Percentiles rank a stretch among this genome's conserved stretches.
Evolutionary conservation across 1,140 invertebrate species (phyloP).

Genomic region (Drosophila neocordata): DNA sequence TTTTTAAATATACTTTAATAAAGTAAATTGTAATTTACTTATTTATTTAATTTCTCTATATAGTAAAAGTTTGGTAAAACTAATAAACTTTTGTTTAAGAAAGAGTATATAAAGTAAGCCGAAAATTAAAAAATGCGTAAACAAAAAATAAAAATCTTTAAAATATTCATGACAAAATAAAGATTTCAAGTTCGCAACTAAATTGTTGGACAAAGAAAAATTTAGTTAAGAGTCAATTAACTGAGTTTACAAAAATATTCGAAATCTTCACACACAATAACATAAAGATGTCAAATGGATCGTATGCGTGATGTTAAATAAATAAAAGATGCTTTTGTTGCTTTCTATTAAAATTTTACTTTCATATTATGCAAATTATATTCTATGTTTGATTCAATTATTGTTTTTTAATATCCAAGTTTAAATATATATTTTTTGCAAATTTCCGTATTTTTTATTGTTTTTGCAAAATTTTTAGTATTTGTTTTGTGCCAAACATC

Average conservation of each 20-base stretch:
- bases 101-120: neutral
- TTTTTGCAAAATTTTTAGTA: neutral
- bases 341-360: too few species aligned
- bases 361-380: too few species aligned
- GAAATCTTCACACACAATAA: neutral
- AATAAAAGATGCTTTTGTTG: neutral
- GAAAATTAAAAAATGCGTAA: constrained; percentile 39
- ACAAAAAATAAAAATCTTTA: constrained; percentile 23
- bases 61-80: neutral
- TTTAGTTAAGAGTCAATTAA: constrained; percentile 17
- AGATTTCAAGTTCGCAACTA: constrained; percentile 55
- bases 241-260: constrained; percentile 27
- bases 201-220: constrained; percentile 33
- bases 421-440: neutral
- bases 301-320: constrained; percentile 23
- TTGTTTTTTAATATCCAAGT: neutral
- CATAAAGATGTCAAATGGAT: neutral
- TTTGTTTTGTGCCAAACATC: constrained; percentile 31
- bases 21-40: too few species aligned
- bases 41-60: too few species aligned
- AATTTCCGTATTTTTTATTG: neutral
- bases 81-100: neutral
- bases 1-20: too few species aligned
- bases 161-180: constrained; percentile 28
- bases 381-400: too few species aligned